Evolutionary conservation across 1,140 invertebrate genomes (phyloP).

Genomic region (Brachionus rotundiformis): DNA sequence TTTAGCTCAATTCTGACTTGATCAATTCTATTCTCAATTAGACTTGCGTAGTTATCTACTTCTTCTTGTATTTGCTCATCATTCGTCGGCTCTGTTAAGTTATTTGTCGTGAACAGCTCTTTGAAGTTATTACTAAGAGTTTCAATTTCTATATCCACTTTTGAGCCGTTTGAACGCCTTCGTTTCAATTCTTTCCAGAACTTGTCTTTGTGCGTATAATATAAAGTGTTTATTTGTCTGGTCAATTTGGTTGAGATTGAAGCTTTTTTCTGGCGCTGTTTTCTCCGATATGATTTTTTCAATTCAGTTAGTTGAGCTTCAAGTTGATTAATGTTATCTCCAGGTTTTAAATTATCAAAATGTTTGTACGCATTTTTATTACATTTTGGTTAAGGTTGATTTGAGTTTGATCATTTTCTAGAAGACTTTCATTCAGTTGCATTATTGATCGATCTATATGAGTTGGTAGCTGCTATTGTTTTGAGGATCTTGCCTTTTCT

Average conservation of each 20-base stretch:
- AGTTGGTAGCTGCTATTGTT: too few species aligned
- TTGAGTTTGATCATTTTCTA: too few species aligned
- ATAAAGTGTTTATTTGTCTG: slow-evolving; percentile 13
- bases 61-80: not conserved
- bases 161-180: not conserved
- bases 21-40: not conserved
- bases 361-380: slow-evolving; percentile 8
- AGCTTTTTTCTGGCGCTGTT: slow-evolving; percentile 5
- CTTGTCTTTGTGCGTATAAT: not conserved
- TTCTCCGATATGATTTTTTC: slow-evolving; percentile 3
- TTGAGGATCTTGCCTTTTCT: too few species aligned
- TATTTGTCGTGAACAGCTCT: slow-evolving; percentile 7
- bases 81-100: not conserved
- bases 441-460: too few species aligned
- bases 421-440: too few species aligned
- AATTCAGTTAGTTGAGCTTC: slow-evolving; percentile 7
- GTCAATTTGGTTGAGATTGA: not conserved
- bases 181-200: slow-evolving; percentile 41
- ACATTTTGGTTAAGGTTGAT: too few species aligned
- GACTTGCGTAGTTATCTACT: slow-evolving; percentile 19
- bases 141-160: not conserved
- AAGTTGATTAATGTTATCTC: slow-evolving; percentile 2
- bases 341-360: slow-evolving; percentile 9
- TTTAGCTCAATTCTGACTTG: not conserved
- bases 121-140: not conserved